Conservation (phyloP, 2,113 vertebrate species). For the Psittacara wagleri region DNA sequence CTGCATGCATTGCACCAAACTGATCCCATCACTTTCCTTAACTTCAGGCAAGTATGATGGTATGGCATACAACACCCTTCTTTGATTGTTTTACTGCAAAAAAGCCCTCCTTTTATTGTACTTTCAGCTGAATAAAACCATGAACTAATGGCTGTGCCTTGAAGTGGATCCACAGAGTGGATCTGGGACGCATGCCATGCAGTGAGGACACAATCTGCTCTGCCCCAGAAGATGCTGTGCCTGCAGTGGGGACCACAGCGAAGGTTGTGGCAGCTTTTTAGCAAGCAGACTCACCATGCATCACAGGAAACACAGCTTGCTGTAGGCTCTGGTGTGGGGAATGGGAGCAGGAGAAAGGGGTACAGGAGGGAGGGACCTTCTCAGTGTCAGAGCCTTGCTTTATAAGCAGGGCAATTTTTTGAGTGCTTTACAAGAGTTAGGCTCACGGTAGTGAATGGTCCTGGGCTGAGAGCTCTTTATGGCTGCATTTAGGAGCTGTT, state of each 20-base stretch:
- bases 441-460: not conserved
- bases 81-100: not conserved
- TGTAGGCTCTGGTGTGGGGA: not conserved
- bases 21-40: not conserved
- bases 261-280: not conserved
- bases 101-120: not conserved
- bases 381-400: not conserved
- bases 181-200: accelerated
- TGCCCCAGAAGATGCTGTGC: not conserved
- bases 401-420: not conserved
- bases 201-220: not conserved
- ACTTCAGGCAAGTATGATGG: not conserved
- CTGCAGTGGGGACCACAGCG: not conserved
- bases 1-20: not conserved
- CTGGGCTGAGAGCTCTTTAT: not conserved
- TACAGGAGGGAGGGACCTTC: not conserved
- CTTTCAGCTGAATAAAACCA: not conserved
- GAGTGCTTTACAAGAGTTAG: not conserved
- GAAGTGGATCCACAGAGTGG: not conserved
- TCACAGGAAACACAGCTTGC: not conserved
- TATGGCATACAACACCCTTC: not conserved
- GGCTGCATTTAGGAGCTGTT: conserved; percentile 6
- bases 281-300: not conserved
- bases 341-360: not conserved
- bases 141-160: not conserved